Conservation (phyloP, 2,113 vertebrate genomes). For the Abramis brama region DNA sequence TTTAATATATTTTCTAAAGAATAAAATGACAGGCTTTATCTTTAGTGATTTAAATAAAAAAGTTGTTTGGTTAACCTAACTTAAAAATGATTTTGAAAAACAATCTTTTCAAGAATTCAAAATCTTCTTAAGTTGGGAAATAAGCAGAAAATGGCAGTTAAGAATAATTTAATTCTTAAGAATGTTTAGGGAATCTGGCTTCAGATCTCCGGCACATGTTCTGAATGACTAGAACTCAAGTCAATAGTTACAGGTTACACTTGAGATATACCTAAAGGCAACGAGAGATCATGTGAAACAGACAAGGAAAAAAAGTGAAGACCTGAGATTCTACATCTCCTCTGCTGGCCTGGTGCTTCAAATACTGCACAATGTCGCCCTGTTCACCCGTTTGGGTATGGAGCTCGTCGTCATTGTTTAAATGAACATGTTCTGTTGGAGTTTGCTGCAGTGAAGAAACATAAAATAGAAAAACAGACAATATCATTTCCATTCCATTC, state of each 20-base stretch:
- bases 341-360: conserved; percentile 84
- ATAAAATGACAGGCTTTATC: too few species aligned
- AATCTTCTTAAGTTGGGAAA: not conserved
- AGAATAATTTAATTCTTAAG: too few species aligned
- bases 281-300: not conserved
- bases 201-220: not conserved
- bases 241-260: not conserved
- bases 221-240: not conserved
- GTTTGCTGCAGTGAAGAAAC: conserved; percentile 73
- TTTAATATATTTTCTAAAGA: too few species aligned
- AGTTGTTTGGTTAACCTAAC: not conserved
- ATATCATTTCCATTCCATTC: not conserved
- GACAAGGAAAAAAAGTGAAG: not conserved
- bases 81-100: not conserved
- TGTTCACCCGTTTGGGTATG: conserved; percentile 78
- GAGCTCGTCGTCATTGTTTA: conserved; percentile 80
- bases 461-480: not conserved
- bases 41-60: too few species aligned
- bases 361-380: conserved; percentile 83
- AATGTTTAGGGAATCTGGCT: too few species aligned
- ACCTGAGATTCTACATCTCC: conserved; percentile 89
- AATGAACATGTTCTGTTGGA: conserved; percentile 80
- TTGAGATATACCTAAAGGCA: not conserved
- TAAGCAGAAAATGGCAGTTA: too few species aligned
- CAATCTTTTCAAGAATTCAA: not conserved